phyloP scores from a whole-genome alignment of 2,888 invertebrate genomes.

The Griposia aprilina region DNA sequence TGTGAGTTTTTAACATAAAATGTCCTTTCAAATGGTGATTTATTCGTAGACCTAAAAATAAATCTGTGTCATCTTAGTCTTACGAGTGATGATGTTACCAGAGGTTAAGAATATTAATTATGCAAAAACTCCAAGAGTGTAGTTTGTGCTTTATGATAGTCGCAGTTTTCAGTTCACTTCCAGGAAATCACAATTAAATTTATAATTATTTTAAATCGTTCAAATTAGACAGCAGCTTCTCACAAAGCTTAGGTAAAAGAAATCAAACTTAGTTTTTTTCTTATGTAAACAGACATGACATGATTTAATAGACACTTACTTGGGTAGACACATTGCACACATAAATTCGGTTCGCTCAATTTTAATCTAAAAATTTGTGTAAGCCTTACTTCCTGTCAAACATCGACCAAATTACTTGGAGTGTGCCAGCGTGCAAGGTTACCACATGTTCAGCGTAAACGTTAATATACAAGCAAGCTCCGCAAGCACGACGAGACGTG shows the following conservation, averaged over 20 bases:
- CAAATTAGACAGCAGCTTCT: neutral
- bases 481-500: conserved; percentile 65
- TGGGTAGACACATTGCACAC: conserved; percentile 20
- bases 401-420: conserved; percentile 24
- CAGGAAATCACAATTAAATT: neutral
- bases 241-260: neutral
- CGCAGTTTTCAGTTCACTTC: conserved; percentile 5
- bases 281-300: neutral
- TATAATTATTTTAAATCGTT: neutral
- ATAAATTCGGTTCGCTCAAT: conserved; percentile 33
- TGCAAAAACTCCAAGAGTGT: neutral
- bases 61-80: conserved; percentile 30
- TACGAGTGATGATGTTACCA: conserved; percentile 11
- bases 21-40: conserved; percentile 37
- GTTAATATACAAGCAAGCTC: conserved; percentile 46
- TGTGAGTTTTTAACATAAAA: conserved; percentile 19
- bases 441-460: conserved; percentile 46
- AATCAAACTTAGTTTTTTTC: neutral
- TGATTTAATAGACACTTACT: neutral
- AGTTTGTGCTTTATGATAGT: neutral
- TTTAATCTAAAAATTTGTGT: conserved; percentile 34
- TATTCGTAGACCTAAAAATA: conserved; percentile 36
- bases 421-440: conserved; percentile 43
- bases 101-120: conserved; percentile 6
- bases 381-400: conserved; percentile 44